Conservation (phyloP, 2,113 vertebrate genomes). For the Hyla sarda region DNA sequence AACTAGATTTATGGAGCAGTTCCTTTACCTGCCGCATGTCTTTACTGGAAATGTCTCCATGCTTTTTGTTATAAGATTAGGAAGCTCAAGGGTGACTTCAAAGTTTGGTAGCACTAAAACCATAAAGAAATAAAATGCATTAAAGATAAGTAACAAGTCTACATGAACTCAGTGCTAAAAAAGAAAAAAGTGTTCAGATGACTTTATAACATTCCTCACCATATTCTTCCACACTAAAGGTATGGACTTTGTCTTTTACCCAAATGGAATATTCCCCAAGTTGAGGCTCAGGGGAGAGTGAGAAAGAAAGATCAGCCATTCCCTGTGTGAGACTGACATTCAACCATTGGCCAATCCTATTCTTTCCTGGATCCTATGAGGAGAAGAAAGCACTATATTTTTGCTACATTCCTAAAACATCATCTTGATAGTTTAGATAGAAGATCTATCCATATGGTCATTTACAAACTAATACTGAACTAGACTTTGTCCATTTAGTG, state of each 20-base stretch:
- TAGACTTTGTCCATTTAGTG: too few relatives aligned
- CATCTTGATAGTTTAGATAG: too few relatives aligned
- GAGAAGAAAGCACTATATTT: not conserved
- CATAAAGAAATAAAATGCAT: conserved; percentile 5
- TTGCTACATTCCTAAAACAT: too few relatives aligned
- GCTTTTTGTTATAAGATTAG: conserved; percentile 62
- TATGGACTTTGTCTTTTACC: conserved; percentile 21
- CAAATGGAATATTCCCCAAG: conserved; percentile 64
- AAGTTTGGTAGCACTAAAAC: conserved; percentile 66
- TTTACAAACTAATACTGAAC: too few relatives aligned
- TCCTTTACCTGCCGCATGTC: conserved; percentile 65
- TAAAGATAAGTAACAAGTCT: not conserved
- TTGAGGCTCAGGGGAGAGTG: conserved; percentile 62
- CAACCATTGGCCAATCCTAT: conserved; percentile 65
- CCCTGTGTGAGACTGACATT: conserved; percentile 60
- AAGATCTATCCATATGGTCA: too few relatives aligned
- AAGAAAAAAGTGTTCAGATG: too few relatives aligned
- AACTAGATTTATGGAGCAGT: not conserved
- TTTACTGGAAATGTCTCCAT: conserved; percentile 59
- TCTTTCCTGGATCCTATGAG: conserved; percentile 65
- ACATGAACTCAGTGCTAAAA: not conserved
- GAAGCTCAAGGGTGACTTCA: conserved; percentile 67
- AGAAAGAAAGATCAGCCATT: conserved; percentile 66
- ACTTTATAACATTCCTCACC: conserved; percentile 60
- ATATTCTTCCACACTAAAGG: conserved; percentile 67